Evolutionary conservation across 2,113 vertebrate genomes (phyloP).

Genomic region (Lepidothrix coronata): DNA sequence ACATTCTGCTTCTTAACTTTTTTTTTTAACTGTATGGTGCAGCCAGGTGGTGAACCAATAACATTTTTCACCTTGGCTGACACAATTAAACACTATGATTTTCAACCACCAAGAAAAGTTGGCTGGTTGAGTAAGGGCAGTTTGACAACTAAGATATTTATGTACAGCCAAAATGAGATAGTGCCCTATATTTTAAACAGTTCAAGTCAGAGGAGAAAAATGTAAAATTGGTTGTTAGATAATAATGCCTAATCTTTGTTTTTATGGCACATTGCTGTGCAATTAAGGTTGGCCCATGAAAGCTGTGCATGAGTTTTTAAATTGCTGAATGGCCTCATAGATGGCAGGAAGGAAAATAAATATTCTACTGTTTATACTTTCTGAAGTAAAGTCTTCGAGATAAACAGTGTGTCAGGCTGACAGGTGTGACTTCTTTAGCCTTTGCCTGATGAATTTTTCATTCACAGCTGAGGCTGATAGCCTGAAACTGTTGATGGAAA

Average conservation of each 20-base stretch:
- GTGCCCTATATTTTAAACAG: slow-evolving; percentile 74
- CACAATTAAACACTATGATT: slow-evolving; percentile 58
- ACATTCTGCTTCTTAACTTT: not conserved
- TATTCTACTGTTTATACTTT: slow-evolving; percentile 67
- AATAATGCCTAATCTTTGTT: slow-evolving; percentile 72
- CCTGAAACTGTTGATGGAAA: slow-evolving; percentile 55
- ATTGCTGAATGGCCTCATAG: slow-evolving; percentile 67
- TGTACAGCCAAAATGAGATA: slow-evolving; percentile 70
- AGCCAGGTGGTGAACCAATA: slow-evolving; percentile 37
- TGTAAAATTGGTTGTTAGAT: slow-evolving; percentile 73
- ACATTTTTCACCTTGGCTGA: slow-evolving; percentile 35
- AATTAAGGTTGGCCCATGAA: slow-evolving; percentile 71
- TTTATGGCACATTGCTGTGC: slow-evolving; percentile 64
- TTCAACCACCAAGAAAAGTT: slow-evolving; percentile 56
- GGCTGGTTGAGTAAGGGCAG: slow-evolving; percentile 55
- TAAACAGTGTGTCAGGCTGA: slow-evolving; percentile 66
- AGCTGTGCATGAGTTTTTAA: slow-evolving; percentile 41
- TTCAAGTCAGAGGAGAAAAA: slow-evolving; percentile 78
- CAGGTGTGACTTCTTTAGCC: slow-evolving; percentile 70
- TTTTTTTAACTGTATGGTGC: not conserved
- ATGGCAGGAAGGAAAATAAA: slow-evolving; percentile 75
- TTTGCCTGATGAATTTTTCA: slow-evolving; percentile 63
- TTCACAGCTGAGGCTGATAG: slow-evolving; percentile 50
- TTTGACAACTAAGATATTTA: slow-evolving; percentile 73
- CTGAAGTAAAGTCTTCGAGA: slow-evolving; percentile 45